These are phyloP conservation scores for Circaetus cinerascens DNA, from an alignment of 2,113 vertebrate genomes.

Conservation along the genomic window DNA sequence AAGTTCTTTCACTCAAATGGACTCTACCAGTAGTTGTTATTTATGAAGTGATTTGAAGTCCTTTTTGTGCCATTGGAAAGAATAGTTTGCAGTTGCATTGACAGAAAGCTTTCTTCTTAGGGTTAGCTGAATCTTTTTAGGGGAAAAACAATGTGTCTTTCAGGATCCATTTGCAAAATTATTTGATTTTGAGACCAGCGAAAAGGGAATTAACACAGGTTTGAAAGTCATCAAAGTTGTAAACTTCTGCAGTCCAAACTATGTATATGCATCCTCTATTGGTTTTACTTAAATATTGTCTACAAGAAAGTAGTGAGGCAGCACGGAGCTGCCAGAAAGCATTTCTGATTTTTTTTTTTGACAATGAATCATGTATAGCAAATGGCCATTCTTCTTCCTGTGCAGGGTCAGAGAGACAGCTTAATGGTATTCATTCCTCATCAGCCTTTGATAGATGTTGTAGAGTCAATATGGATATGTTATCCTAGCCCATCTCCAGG, in stretches of 20 bases:
- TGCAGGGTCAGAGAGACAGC: neutral
- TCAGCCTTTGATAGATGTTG: constrained; percentile 13
- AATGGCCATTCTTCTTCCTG: neutral
- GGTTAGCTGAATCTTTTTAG: neutral
- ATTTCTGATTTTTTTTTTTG: neutral
- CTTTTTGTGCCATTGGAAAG: neutral
- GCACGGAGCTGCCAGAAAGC: neutral
- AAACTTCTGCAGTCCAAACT: neutral
- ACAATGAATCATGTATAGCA: neutral
- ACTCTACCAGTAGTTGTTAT: neutral
- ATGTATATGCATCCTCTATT: neutral
- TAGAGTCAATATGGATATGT: neutral
- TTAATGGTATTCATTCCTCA: constrained; percentile 24
- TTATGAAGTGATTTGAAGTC: neutral
- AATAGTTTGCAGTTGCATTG: neutral
- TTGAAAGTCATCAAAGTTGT: neutral
- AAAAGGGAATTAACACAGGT: neutral
- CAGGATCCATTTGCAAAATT: neutral
- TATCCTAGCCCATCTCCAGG: constrained; percentile 10
- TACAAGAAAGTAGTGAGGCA: neutral
- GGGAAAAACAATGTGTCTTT: neutral
- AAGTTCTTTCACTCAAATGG: neutral
- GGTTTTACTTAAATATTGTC: neutral
- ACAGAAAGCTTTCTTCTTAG: neutral
- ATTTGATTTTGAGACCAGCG: neutral